phyloP scores from a whole-genome alignment of 2,797 vertebrate genomes.

The Eulemur albifrons region DNA sequence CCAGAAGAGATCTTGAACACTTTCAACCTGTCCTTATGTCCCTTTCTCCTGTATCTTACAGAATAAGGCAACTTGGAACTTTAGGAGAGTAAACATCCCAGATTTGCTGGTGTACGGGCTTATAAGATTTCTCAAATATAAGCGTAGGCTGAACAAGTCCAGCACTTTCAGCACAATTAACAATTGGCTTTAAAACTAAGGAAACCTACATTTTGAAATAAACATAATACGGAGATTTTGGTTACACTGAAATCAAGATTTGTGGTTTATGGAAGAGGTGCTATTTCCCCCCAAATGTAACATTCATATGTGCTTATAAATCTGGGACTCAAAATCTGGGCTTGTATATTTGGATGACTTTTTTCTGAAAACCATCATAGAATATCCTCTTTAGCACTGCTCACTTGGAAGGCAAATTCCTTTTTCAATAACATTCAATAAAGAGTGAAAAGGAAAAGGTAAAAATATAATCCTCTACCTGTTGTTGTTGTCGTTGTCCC shows the following conservation, averaged over 20 bases:
- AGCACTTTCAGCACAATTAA: neutral
- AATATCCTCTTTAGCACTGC: neutral
- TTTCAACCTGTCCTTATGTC: neutral
- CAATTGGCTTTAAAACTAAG: neutral
- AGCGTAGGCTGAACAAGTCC: rapidly evolving
- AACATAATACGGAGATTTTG: neutral
- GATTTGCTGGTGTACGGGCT: neutral
- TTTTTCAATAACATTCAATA: conserved; percentile 25
- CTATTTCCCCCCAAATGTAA: neutral
- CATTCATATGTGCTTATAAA: neutral
- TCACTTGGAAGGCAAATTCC: neutral
- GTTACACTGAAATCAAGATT: neutral
- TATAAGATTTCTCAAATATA: neutral
- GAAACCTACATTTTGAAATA: neutral
- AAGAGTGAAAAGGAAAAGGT: neutral
- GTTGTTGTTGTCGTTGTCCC: neutral
- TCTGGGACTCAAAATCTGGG: neutral
- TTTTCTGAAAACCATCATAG: neutral
- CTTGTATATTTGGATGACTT: neutral
- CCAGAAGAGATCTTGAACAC: neutral
- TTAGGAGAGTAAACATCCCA: neutral
- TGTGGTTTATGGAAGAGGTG: neutral
- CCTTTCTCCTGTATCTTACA: neutral
- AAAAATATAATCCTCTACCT: neutral
- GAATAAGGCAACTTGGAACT: neutral